A percentile compares a stretch with the other conserved stretches of the same genome.
These are phyloP conservation scores for Tethya wilhelma DNA, from an alignment of 37 sponge, comb jelly and placozoan species.

Conservation along the genomic window DNA sequence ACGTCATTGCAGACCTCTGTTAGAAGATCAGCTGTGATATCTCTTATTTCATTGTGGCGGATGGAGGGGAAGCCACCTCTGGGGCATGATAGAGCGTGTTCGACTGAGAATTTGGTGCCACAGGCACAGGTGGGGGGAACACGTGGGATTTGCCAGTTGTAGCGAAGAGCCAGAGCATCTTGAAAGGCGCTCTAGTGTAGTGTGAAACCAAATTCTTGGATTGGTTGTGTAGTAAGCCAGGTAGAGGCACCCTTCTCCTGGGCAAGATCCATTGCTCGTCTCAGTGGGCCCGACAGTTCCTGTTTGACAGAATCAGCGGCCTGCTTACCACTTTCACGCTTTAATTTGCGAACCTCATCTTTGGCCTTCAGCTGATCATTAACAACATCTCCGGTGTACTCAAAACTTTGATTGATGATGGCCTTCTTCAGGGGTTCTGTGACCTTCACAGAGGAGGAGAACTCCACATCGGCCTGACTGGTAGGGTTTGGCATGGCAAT, in stretches of 20 bases:
- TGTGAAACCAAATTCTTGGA: slow-evolving; percentile 21
- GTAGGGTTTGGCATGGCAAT: no score
- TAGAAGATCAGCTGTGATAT: slow-evolving; percentile 40
- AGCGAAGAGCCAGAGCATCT: slow-evolving; percentile 6
- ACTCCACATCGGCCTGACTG: no score
- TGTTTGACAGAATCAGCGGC: not conserved
- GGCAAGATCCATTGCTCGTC: slow-evolving; percentile 15
- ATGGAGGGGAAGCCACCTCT: slow-evolving; percentile 28
- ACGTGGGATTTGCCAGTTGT: slow-evolving; percentile 24
- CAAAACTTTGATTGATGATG: no score
- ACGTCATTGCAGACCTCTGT: slow-evolving; percentile 46
- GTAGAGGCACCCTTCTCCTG: slow-evolving; percentile 34
- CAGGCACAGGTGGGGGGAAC: slow-evolving; percentile 20
- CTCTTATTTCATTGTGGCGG: slow-evolving; percentile 41
- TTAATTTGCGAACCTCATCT: no score
- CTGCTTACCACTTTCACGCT: no score
- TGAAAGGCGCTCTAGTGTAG: slow-evolving; percentile 27
- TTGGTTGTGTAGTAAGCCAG: slow-evolving; percentile 34
- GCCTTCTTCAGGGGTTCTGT: no score
- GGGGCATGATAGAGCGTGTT: slow-evolving; percentile 28
- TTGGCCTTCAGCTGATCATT: no score
- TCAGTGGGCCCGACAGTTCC: not conserved
- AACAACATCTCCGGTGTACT: no score
- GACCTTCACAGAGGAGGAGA: no score
- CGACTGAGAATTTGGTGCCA: slow-evolving; percentile 13